Evolutionary conservation across 2,888 invertebrate genomes (phyloP), one percentile per base, ranked within the genome.

Genomic region (Odontocolon sp.): DNA sequence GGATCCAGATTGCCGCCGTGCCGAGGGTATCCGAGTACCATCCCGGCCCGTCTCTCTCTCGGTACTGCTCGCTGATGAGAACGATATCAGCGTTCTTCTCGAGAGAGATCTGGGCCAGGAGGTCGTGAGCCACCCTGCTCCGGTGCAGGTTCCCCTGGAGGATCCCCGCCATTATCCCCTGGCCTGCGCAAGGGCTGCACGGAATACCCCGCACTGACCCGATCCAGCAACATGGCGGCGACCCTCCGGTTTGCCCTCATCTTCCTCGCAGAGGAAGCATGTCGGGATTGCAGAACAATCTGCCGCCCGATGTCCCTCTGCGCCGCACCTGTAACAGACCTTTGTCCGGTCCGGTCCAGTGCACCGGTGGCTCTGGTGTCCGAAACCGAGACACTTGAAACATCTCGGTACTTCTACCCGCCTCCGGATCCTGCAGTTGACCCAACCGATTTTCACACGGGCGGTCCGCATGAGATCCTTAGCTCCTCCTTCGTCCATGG

Each of bases 291-390:
- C 21, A 4, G 0, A n/a, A 21, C 76, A 81, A 2, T 38, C 36
- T 4, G 16, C 45, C 2, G 42, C 50, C 31, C 76, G 78, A 56
- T 81, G 79, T 0, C 64, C 73, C 8, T 40, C 61, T 36, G 40
- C 28, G n/a, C 81, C 81, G 28, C 78, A 82, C 50, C 71, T 76
- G 47, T 50, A 72, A 64, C 80, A 82, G 1, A 69, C 54, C 1
- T 28, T 47, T 21, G 73, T 71, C 33, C 80, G 28, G 45, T 82
- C 70, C 1, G 76, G 72, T 0, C 61, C 67, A 2, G 14, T 31
- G 45, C 67, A 74, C 16, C 28, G n/a, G 2, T 42, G 14, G 3
- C 61, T 18, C 9, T 18, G 18, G 21, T 74, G 73, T 11, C 73
- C 61, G 14, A 42, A 73, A 5, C 67, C 67, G 2, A 63, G 63